Evolutionary conservation across 2,113 vertebrate genomes (phyloP).

Genomic region (Hemiscyllium ocellatum): DNA sequence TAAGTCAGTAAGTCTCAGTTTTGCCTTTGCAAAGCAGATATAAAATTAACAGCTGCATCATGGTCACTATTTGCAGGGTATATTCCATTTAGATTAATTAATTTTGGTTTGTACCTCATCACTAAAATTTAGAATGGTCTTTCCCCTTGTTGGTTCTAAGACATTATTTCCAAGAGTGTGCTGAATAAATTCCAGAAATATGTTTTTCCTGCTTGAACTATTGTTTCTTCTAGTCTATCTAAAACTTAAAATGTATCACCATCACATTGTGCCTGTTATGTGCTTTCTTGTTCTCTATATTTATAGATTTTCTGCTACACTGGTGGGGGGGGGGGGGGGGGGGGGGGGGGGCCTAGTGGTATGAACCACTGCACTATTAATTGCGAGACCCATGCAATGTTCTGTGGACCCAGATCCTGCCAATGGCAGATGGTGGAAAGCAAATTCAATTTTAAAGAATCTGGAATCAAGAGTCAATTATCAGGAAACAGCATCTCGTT

Average conservation of each 20-base stretch:
- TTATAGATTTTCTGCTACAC: background rate
- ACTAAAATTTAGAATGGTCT: background rate
- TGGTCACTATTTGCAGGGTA: background rate
- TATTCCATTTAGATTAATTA: background rate
- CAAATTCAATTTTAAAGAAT: no score
- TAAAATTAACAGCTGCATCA: background rate
- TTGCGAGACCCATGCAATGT: no score
- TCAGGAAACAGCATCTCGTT: no score
- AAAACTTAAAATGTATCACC: background rate
- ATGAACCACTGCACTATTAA: no score
- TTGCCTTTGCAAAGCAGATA: background rate
- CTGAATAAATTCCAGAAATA: background rate
- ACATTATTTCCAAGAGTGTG: background rate
- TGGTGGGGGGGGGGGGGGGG: no score
- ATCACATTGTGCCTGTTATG: background rate
- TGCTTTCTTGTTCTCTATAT: background rate
- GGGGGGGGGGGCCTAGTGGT: no score
- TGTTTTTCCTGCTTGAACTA: background rate
- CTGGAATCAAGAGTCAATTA: no score
- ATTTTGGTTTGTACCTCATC: background rate
- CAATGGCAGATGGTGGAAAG: no score
- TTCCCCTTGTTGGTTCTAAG: background rate
- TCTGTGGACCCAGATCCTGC: no score
- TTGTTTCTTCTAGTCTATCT: background rate
- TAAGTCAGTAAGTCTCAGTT: background rate